Evolutionary conservation across 1,140 invertebrate genomes (phyloP), one percentile per base, ranked within the genome.

Genomic region (Listronotus oregonensis): DNA sequence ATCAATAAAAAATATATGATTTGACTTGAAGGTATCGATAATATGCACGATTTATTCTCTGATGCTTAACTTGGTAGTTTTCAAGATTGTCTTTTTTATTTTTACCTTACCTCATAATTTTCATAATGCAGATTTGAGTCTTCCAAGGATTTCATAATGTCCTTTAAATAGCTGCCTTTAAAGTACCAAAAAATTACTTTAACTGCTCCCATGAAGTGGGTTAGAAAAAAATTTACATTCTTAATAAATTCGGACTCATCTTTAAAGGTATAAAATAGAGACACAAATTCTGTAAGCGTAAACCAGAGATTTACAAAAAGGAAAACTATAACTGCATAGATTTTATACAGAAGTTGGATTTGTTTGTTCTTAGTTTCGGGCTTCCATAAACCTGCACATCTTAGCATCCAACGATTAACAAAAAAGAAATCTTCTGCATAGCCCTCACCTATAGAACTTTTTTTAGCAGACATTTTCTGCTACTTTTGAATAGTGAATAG

Each of bases 161-260:
- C 18, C 18, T 54, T 66, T 9, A 77, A 46, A 11, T 68, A 56
- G 11, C 70, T 31, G 7, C 71, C 68, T 37, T 68, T 67, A 42
- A 72, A 67, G 44, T 75, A 73, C 69, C 73, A 75, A 61, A 77
- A 75, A 31, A 67, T 50, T 8, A 70, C 68, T 56, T 77, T 77
- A 8, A 73, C 56, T 9, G 73, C 70, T 6, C 74, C 73, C 74
- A 77, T 73, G 10, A 77, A 64, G 51, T 74, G 73, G 1, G 73
- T 75, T 12, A 77, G 37, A 18, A 68, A 69, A 63, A 72, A 74
- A 52, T 72, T 75, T 0, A 77, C 58, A 58, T 75, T 74, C 52
- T 77, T 75, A 14, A 77, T 77, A 9, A 75, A 65, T 10, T 68
- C 64, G 32, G 71, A 65, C 32, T 71, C 37, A 59, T 73, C 60